A percentile compares a stretch with the other conserved stretches of the same genome.
phyloP scores from a whole-genome alignment of 2,113 vertebrate species.

The Cottus gobio region DNA sequence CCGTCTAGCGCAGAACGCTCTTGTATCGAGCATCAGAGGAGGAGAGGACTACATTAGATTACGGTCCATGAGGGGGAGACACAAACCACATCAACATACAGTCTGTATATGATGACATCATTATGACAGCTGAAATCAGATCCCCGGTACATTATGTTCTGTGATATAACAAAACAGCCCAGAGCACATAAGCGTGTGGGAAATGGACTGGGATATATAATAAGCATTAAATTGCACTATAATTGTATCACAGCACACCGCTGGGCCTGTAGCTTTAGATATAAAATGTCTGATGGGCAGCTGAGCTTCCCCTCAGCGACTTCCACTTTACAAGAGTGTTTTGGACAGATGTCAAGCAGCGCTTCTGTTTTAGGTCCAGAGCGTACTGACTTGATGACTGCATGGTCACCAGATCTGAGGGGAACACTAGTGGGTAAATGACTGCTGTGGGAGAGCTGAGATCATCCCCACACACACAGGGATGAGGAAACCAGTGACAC shows the following conservation, averaged over 20 bases:
- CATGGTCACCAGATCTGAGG: conserved; percentile 44
- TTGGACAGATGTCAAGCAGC: conserved; percentile 48
- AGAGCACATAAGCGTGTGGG: background rate
- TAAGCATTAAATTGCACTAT: conserved; percentile 51
- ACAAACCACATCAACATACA: conserved; percentile 41
- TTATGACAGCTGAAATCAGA: conserved; percentile 47
- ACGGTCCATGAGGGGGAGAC: conserved; percentile 61
- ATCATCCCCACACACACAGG: conserved; percentile 30
- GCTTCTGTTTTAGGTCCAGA: conserved; percentile 16
- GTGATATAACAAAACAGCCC: conserved; percentile 13
- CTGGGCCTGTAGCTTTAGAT: conserved; percentile 31
- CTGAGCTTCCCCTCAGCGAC: conserved; percentile 21
- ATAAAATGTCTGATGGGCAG: conserved; percentile 39
- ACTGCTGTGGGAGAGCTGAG: conserved; percentile 28
- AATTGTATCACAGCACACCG: conserved; percentile 42
- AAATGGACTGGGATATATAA: conserved; percentile 33
- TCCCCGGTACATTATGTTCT: conserved; percentile 46
- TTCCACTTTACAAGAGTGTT: conserved; percentile 3
- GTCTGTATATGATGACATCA: conserved; percentile 58
- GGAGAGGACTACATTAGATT: conserved; percentile 34
- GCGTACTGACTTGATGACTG: conserved; percentile 42
- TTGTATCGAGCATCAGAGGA: conserved; percentile 27
- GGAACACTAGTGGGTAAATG: conserved; percentile 39
- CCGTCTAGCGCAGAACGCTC: background rate
- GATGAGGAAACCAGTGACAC: conserved; percentile 5